Percentiles rank a stretch among this genome's conserved stretches.
Conservation (phyloP, 2,113 vertebrate species). For the Ceyx margarethae region DNA sequence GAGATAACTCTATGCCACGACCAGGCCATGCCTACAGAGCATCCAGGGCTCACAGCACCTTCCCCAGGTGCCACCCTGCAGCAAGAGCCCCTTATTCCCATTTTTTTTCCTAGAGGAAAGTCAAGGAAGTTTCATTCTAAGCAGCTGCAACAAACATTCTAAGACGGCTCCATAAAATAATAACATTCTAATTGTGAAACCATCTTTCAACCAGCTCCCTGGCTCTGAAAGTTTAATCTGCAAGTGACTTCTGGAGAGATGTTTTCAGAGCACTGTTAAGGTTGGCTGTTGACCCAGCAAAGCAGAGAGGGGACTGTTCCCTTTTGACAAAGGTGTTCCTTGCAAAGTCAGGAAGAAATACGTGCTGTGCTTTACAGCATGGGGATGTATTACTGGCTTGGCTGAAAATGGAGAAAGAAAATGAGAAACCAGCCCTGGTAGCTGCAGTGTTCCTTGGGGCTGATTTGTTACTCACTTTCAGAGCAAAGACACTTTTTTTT, state of each 20-base stretch:
- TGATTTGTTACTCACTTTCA: background rate
- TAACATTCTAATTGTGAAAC: background rate
- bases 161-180: background rate
- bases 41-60: too few relatives aligned
- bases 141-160: background rate
- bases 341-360: background rate
- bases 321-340: constrained; percentile 28
- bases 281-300: background rate
- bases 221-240: background rate
- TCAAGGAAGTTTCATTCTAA: background rate
- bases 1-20: fast-evolving
- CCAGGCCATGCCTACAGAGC: background rate
- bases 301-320: constrained; percentile 29
- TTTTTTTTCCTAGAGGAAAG: background rate
- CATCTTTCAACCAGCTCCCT: background rate
- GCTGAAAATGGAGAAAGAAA: background rate
- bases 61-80: background rate
- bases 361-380: background rate
- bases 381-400: background rate
- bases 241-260: background rate
- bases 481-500: background rate
- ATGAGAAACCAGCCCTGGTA: background rate
- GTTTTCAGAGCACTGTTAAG: background rate
- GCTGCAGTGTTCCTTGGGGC: background rate
- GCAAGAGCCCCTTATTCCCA: background rate